Conservation (phyloP, 2,888 invertebrate species). For the Creontiades dilutus region DNA sequence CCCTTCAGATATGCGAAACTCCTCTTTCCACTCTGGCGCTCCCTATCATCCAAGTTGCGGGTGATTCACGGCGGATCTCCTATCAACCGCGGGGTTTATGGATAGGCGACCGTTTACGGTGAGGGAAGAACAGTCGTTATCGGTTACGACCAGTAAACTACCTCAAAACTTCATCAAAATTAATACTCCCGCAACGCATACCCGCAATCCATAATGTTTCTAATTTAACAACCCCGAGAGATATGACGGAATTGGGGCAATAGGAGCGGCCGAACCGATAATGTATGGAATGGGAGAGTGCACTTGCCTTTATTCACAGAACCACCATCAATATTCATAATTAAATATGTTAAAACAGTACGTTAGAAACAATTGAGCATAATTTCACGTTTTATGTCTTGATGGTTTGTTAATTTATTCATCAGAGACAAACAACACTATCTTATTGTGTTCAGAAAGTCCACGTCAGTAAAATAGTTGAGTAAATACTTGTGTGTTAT, state of each 20-base stretch:
- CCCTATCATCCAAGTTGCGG: slow-evolving; percentile 9
- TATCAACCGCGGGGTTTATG: slow-evolving; percentile 17
- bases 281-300: not conserved
- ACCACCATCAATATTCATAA: too few species aligned
- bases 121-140: slow-evolving; percentile 40
- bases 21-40: not conserved
- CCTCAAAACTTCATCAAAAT: slow-evolving; percentile 36
- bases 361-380: too few species aligned
- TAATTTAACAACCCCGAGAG: not conserved
- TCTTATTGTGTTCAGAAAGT: too few species aligned
- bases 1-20: slow-evolving; percentile 36
- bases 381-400: too few species aligned
- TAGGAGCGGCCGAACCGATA: not conserved
- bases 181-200: not conserved
- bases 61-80: slow-evolving; percentile 22
- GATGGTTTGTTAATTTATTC: too few species aligned
- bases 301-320: too few species aligned
- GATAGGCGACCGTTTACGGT: slow-evolving; percentile 14
- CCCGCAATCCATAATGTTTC: not conserved
- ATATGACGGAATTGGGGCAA: not conserved
- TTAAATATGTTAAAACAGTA: too few species aligned
- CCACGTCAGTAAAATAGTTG: too few species aligned
- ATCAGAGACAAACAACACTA: too few species aligned
- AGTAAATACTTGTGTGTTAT: too few species aligned
- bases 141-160: slow-evolving; percentile 26